phyloP scores from a whole-genome alignment of 2,888 invertebrate genomes.

The Minunthozetes semirufus region DNA sequence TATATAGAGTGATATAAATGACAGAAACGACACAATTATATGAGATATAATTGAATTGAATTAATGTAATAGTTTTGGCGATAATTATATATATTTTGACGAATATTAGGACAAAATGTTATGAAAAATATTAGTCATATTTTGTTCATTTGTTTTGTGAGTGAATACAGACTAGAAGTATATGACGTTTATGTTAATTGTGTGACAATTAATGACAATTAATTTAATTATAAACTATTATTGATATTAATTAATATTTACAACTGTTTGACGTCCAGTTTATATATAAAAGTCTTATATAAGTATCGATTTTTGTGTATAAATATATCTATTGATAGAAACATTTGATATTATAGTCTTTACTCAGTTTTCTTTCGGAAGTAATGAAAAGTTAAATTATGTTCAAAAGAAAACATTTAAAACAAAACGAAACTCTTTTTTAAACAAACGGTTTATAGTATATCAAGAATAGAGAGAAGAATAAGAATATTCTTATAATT shows the following conservation, averaged over 20 bases:
- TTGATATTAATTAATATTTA: neutral
- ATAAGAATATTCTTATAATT: neutral
- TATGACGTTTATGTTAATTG: slow-evolving; percentile 5
- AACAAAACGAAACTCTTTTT: no score
- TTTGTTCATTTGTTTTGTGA: slow-evolving; percentile 14
- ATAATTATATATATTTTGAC: neutral
- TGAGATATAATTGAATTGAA: neutral
- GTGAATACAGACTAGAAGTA: slow-evolving; percentile 27
- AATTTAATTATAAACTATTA: neutral
- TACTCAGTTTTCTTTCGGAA: no score
- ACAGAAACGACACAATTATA: no score
- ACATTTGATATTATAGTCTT: no score
- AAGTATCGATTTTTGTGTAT: no score
- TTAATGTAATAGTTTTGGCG: neutral
- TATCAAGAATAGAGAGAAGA: neutral
- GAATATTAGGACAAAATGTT: neutral
- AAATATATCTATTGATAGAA: no score
- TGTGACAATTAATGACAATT: neutral
- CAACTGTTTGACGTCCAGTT: no score
- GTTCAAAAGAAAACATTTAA: no score
- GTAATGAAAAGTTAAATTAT: no score
- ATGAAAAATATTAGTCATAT: neutral
- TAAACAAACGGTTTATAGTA: neutral
- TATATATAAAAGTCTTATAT: no score
- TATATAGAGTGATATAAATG: no score